These are phyloP conservation scores for Tineola bisselliella DNA, from an alignment of 2,888 invertebrate species.

Conservation along the genomic window DNA sequence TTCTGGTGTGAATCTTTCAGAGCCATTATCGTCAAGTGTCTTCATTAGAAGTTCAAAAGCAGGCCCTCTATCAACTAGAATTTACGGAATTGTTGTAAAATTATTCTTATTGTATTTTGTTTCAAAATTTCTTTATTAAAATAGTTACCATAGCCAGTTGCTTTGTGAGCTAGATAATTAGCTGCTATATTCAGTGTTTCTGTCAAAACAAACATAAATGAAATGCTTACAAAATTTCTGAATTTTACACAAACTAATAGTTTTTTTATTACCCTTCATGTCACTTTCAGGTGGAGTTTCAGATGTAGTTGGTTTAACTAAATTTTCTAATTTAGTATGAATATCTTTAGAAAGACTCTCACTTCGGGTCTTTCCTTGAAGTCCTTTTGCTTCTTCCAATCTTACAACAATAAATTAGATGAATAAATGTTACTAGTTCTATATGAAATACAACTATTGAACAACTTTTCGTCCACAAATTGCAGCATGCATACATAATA, in stretches of 20 bases:
- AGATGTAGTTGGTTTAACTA: slow-evolving; percentile 20
- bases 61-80: slow-evolving; percentile 43
- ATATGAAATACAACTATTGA: not conserved
- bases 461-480: too few species aligned
- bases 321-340: slow-evolving; percentile 25
- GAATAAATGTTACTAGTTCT: not conserved
- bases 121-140: slow-evolving; percentile 12
- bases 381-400: slow-evolving; percentile 33
- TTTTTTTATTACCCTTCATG: slow-evolving; percentile 33
- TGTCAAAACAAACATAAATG: slow-evolving; percentile 22
- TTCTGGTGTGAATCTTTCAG: slow-evolving; percentile 29
- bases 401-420: slow-evolving; percentile 21
- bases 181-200: slow-evolving; percentile 38
- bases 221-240: not conserved
- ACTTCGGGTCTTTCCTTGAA: slow-evolving; percentile 43
- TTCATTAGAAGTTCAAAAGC: slow-evolving; percentile 41
- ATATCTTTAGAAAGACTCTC: slow-evolving; percentile 40
- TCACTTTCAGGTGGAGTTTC: slow-evolving; percentile 31
- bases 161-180: slow-evolving; percentile 42
- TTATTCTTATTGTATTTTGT: not conserved
- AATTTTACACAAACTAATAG: not conserved
- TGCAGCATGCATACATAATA: too few species aligned
- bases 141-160: slow-evolving; percentile 37
- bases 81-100: too few species aligned
- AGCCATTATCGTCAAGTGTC: slow-evolving; percentile 29